phyloP scores from a whole-genome alignment of 2,797 vertebrate species.

The Poeciliopsis gracilis region DNA sequence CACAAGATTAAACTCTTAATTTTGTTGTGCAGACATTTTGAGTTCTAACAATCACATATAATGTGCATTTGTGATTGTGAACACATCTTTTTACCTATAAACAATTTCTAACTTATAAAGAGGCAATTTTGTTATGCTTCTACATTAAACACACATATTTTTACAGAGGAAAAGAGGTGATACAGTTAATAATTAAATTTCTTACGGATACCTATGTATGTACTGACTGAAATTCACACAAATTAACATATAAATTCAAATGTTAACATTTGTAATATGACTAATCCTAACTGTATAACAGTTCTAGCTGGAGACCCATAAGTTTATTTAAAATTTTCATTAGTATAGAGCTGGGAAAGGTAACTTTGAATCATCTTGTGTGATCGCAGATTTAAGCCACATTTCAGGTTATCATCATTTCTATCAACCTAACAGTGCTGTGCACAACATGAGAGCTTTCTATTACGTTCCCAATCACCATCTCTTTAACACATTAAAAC shows the following conservation, averaged over 20 bases:
- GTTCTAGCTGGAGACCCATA: not conserved
- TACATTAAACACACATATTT: slow-evolving; percentile 20
- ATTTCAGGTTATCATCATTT: not conserved
- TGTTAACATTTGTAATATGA: no score
- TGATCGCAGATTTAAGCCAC: not conserved
- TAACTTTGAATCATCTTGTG: not conserved
- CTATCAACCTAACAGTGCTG: not conserved
- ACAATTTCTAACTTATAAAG: not conserved
- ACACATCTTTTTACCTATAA: slow-evolving; percentile 24
- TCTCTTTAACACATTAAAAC: not conserved
- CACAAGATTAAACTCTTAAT: slow-evolving; percentile 47
- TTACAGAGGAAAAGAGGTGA: slow-evolving; percentile 13
- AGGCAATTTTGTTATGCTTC: slow-evolving; percentile 7
- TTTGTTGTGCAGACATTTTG: slow-evolving; percentile 42
- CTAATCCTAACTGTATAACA: not conserved
- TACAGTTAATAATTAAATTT: not conserved
- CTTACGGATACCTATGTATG: not conserved
- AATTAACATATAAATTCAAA: not conserved
- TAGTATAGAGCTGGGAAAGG: not conserved
- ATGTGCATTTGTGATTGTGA: slow-evolving; percentile 8
- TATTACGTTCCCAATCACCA: not conserved
- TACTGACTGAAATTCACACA: not conserved
- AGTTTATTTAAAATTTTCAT: not conserved
- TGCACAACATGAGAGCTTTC: not conserved
- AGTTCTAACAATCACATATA: slow-evolving; percentile 39